Conservation (phyloP, 1,140 invertebrate genomes). For the Anadara kagoshimensis region DNA sequence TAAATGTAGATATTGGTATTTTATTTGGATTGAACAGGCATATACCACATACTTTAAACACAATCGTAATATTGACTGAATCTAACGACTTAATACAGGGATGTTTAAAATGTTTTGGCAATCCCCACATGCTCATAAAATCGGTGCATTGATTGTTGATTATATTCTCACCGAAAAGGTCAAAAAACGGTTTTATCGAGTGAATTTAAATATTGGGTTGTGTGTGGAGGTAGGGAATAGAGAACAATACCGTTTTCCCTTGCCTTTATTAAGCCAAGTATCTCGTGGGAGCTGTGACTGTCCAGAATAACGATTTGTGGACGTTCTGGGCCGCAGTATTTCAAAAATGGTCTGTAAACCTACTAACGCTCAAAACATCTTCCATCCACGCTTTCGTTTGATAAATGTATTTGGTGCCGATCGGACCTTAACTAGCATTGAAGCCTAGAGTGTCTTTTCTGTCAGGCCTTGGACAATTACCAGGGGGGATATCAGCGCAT, state of each 20-base stretch:
- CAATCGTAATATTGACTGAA: slow-evolving; percentile 17
- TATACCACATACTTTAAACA: slow-evolving; percentile 28
- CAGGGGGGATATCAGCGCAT: slow-evolving; percentile 41
- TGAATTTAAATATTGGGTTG: slow-evolving; percentile 34
- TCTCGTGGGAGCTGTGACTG: slow-evolving; percentile 41
- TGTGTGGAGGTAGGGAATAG: slow-evolving; percentile 34
- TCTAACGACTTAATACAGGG: slow-evolving; percentile 8
- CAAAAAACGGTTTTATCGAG: slow-evolving; percentile 38
- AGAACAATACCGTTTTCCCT: slow-evolving; percentile 17
- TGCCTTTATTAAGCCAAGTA: slow-evolving; percentile 36
- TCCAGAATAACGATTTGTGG: slow-evolving; percentile 47
- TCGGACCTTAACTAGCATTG: slow-evolving; percentile 14
- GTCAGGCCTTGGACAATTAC: slow-evolving; percentile 45
- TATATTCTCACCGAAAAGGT: too few species aligned
- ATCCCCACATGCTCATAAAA: slow-evolving; percentile 26
- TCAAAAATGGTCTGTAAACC: slow-evolving; percentile 47
- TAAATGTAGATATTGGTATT: too few species aligned
- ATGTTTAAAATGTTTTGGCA: slow-evolving; percentile 19
- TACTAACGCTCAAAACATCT: slow-evolving; percentile 34
- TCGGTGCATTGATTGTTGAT: slow-evolving; percentile 3
- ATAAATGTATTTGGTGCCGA: slow-evolving; percentile 39
- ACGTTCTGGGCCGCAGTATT: slow-evolving; percentile 36
- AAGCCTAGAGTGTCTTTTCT: slow-evolving; percentile 24
- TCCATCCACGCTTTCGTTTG: slow-evolving; percentile 48
- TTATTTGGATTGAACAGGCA: slow-evolving; percentile 6